Conservation (phyloP, 2,797 vertebrate species). For the Channa striata region DNA sequence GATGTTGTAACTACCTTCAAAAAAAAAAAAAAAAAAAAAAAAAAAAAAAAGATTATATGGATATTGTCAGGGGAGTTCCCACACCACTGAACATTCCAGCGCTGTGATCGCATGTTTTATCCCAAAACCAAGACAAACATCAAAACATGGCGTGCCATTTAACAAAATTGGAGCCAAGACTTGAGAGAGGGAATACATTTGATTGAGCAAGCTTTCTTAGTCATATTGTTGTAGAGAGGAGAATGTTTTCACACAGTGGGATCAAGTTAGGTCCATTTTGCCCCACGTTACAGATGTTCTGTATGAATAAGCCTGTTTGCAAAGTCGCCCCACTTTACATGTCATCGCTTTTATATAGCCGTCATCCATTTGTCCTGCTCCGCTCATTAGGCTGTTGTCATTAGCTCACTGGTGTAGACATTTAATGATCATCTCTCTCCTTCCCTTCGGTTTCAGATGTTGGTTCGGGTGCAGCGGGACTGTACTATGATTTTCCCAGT, state of each 20-base stretch:
- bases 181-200: slow-evolving; percentile 3
- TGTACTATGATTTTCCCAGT: slow-evolving; percentile 56
- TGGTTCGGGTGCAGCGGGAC: slow-evolving; percentile 30
- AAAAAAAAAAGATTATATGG: slow-evolving; percentile 3
- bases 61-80: slow-evolving; percentile 30
- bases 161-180: not conserved
- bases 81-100: slow-evolving; percentile 45
- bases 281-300: too few species aligned
- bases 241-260: not conserved
- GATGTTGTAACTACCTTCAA: slow-evolving; percentile 31
- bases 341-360: too few species aligned
- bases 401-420: not conserved
- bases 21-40: slow-evolving; percentile 5
- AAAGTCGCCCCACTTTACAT: not conserved
- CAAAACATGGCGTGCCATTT: slow-evolving; percentile 15
- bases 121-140: slow-evolving; percentile 26
- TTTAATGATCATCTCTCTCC: slow-evolving; percentile 6
- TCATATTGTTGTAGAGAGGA: slow-evolving; percentile 3
- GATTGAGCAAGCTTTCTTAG: not conserved
- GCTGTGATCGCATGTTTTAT: slow-evolving; percentile 28
- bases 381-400: too few species aligned
- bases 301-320: not conserved
- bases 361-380: too few species aligned
- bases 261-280: not conserved
- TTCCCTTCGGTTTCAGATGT: slow-evolving; percentile 40